Base-by-base conservation (phyloP, 2,888 invertebrate genomes). In the Charanyca ferruginea region DNA sequence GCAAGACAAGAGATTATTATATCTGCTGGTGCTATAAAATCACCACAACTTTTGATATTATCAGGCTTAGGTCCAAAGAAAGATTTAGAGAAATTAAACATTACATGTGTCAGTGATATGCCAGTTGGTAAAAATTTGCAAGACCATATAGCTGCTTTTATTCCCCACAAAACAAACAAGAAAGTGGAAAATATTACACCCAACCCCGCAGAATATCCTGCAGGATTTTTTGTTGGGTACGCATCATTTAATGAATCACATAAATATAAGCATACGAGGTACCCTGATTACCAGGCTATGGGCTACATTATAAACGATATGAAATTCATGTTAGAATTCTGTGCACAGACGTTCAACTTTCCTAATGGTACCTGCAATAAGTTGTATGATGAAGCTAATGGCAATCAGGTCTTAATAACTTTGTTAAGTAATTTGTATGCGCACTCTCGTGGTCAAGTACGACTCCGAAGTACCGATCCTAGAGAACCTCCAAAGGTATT, bases 1-100 rank as follows among this genome's bases (percentile, higher is more conserved):
- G 83, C 83, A 2, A 80, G 52, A 32, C 53, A 79, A 58, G 87
- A 87, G 66, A 72, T 86, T 1, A 83, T 86, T 94, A 96, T 73
- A 85, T 83, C 95, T 90, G 44, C 93, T 91, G 83, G 87, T 90
- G 22, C 92, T 88, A 71, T 89, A 78, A 80, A 92, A 85, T 83
- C 84, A 5, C 84, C 87, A 4, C 63, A 73, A 0, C 79, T 86
- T 11, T 70, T 85, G 2, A 88, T 87, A 61, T 41, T 90, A 44
- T 85, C 85, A 23, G 83, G 85, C n/a, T 61, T 84, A 48, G 83
- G 85, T 3, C 83, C 84, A 28, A 72, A 62, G 51, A 61, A 95
- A 94, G 4, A 77, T 9, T 61, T 82, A n/a, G 23, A 73, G n/a
- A 73, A 70, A 55, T 25, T 67, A 3, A 59, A 69, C 7, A 73